Evolutionary conservation across 2,797 vertebrate species (phyloP), one percentile per base, ranked within the genome.

Genomic region (Epinephelus awoara): DNA sequence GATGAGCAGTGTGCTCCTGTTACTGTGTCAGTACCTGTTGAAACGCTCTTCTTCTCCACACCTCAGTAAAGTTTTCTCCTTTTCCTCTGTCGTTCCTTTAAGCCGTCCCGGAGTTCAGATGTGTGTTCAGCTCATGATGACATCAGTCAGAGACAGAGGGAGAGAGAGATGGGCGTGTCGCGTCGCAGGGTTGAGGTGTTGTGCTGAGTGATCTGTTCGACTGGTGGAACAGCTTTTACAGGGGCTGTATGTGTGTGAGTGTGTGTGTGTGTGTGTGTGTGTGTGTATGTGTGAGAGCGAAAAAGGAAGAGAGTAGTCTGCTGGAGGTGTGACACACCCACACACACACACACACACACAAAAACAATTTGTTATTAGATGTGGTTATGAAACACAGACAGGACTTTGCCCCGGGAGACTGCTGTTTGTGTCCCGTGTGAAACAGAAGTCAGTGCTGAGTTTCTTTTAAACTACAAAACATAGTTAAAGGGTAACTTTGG

Each of bases 161-260:
- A 8, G 38, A 55, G 19, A 44, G 9, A 54, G 57, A 19, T 58
- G 61, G 88, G 89, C 7, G 85, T 81, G 89, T 67, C 17, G 0
- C 27, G 46, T 19, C 47, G 21, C 42, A 42, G 47, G 29, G 40
- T n/a, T 75, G 67, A 34, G 61, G 44, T 44, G 64, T n/a, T 15
- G 12, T 55, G 29, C 21, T 71, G 54, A 76, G 19, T n/a, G 25
- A 84, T 67, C 44, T 27, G 82, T 67, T 79, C 2, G n/a, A 88
- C 89, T 57, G 85, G 90, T 88, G 23, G 21, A 51, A 57, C 89
- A 77, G 72, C 84, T 88, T 75, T 80, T 23, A 54, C 49, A 62
- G 65, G 27, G 17, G 57, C 17, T 77, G 27, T 55, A 47, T 21
- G 29, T 52, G 46, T 55, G 52, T 61, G 72, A 34, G 68, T 38